Evolutionary conservation across 2,797 vertebrate species (phyloP), one percentile per base, ranked within the genome.

Genomic region (Lagodon rhomboides): DNA sequence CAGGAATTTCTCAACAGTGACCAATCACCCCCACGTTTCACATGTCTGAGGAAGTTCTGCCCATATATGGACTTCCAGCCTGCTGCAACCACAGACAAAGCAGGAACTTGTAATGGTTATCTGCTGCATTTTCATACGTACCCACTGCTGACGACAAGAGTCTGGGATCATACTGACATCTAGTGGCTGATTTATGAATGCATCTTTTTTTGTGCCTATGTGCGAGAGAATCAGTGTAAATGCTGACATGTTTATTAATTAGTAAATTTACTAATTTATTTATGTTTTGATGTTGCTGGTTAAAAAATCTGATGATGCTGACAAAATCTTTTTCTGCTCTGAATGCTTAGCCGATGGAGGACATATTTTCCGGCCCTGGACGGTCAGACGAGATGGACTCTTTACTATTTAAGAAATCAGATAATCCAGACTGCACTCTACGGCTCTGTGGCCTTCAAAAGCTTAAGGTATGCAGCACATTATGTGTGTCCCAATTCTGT

Each of bases 381-480:
- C 73, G 34, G 27, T 93, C 93, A 34, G 92, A 94, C 5, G 95
- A 94, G 0, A 91, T 96, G 83, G 94, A 96, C 69, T 93, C 93
- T 54, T 90, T 97, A 13, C 82, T 97, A 0, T 70, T 94, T 9
- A 92, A 70, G 55, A 84, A 85, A 20, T 79, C 62, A 59, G 79
- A 94, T 41, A 92, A 92, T 62, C 79, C 92, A 20, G 95, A 97
- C 85, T 94, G 92, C 0, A 78, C 90, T 70, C 74, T 97, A 27
- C 93, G 94, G 75, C 94, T 97, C 46, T 95, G 94, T 20, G 93
- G 92, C 74, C 95, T 98, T 56, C 97, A 98, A 85, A 97, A 92
- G 77, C 94, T 96, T 6, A 91, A 95, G 96, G 97, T 98, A 93
- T 44, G 80, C 17, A 41, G 1, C 75, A 15, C 16, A 0, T 66